Evolutionary conservation across 1,140 invertebrate species (phyloP).

Genomic region (Steinernema khuongi): DNA sequence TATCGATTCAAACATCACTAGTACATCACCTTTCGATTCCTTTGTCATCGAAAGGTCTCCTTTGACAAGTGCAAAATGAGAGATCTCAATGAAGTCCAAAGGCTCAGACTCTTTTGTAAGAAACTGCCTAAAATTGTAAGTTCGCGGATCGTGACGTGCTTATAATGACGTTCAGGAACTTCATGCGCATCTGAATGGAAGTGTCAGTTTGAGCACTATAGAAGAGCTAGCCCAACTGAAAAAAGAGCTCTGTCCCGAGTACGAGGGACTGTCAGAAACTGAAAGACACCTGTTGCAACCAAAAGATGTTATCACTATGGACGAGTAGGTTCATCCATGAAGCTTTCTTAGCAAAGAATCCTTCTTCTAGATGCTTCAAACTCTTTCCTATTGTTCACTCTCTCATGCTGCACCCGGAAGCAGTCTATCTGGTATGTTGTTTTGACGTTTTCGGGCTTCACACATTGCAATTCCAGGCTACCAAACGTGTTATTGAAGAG

Average conservation of each 20-base stretch:
- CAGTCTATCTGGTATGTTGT: neutral
- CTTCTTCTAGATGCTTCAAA: constrained; percentile 18
- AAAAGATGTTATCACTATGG: neutral
- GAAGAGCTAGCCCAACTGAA: neutral
- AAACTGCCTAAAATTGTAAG: neutral
- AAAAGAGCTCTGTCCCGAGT: neutral
- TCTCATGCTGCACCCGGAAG: neutral
- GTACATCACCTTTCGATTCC: neutral
- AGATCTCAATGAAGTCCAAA: neutral
- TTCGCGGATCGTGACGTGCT: neutral
- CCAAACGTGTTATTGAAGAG: neutral
- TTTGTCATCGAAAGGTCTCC: neutral
- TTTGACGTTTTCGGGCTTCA: neutral
- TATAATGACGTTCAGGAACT: constrained; percentile 21
- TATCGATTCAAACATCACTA: neutral
- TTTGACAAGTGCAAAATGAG: neutral
- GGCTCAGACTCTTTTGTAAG: neutral
- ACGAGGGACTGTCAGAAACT: neutral
- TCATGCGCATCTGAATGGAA: constrained; percentile 28
- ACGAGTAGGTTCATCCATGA: neutral
- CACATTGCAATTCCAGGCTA: constrained; percentile 17
- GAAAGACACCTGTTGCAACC: neutral
- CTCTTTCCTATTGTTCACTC: constrained; percentile 1
- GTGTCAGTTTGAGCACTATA: constrained; percentile 13
- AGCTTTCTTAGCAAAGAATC: neutral